Evolutionary conservation across 2,113 vertebrate genomes (phyloP).

Genomic region (Pachypanchax playfairii): DNA sequence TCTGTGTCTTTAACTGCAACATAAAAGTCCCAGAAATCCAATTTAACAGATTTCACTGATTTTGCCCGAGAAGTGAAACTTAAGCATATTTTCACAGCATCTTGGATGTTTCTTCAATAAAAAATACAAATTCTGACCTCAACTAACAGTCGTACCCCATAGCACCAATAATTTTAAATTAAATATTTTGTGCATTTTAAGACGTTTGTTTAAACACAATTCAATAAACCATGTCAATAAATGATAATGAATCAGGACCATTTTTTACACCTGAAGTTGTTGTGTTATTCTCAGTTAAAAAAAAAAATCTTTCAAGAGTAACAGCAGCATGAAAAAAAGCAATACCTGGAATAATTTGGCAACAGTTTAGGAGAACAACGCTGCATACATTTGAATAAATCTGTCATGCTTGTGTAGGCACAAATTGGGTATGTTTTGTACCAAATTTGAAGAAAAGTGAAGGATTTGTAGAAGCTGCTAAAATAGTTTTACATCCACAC

Average conservation of each 20-base stretch:
- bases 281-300: neutral
- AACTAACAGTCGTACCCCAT: neutral
- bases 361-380: slow-evolving; percentile 6
- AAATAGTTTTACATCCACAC: neutral
- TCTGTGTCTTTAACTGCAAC: neutral
- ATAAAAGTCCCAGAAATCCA: neutral
- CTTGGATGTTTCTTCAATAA: neutral
- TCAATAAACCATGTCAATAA: neutral
- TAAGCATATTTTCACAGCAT: neutral
- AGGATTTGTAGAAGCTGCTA: neutral
- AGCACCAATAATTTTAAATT: neutral
- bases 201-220: no score
- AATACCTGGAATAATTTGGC: slow-evolving; percentile 3
- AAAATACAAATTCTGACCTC: neutral
- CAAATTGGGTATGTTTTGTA: slow-evolving; percentile 9
- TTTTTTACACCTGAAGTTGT: neutral
- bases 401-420: neutral
- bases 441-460: slow-evolving; percentile 1
- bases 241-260: no score
- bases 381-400: slow-evolving; percentile 11
- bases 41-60: neutral
- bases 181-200: neutral
- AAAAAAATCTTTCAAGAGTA: neutral
- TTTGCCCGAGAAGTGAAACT: neutral
- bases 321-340: slow-evolving; percentile 5